Conservation (phyloP, 2,888 invertebrate species). For the Dichetophora obliterata region DNA sequence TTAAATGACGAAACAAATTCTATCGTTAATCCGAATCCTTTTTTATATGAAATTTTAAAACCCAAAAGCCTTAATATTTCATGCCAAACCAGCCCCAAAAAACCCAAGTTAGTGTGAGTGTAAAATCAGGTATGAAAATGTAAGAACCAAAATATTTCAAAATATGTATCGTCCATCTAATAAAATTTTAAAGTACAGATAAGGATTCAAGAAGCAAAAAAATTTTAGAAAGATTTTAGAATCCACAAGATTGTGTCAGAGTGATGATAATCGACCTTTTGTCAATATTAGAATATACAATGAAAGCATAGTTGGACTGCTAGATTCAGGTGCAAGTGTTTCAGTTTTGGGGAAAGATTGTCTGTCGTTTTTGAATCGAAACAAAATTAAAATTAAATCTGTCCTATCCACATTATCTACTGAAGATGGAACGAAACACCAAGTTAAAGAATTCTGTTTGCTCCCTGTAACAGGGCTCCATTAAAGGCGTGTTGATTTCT, state of each 20-base stretch:
- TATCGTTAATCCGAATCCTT: too few relatives aligned
- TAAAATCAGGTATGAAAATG: not conserved
- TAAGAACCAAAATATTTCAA: too few relatives aligned
- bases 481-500: slow-evolving; percentile 16
- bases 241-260: too few relatives aligned
- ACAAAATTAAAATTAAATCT: slow-evolving; percentile 7
- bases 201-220: too few relatives aligned
- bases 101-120: too few relatives aligned
- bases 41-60: too few relatives aligned
- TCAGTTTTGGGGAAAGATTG: slow-evolving; percentile 36
- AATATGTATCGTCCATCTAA: too few relatives aligned
- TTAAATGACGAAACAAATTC: too few relatives aligned
- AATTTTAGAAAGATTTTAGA: too few relatives aligned
- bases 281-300: slow-evolving; percentile 10
- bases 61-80: too few relatives aligned
- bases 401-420: slow-evolving; percentile 29
- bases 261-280: slow-evolving; percentile 20
- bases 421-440: slow-evolving; percentile 29
- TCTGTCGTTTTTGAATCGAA: slow-evolving; percentile 16
- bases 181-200: too few relatives aligned
- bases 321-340: slow-evolving; percentile 38
- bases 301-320: not conserved
- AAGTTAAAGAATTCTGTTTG: not conserved
- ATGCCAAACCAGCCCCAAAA: too few relatives aligned
- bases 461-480: not conserved